Evolutionary conservation across 2,888 invertebrate species (phyloP).

Genomic region (Syrista parreyssii): DNA sequence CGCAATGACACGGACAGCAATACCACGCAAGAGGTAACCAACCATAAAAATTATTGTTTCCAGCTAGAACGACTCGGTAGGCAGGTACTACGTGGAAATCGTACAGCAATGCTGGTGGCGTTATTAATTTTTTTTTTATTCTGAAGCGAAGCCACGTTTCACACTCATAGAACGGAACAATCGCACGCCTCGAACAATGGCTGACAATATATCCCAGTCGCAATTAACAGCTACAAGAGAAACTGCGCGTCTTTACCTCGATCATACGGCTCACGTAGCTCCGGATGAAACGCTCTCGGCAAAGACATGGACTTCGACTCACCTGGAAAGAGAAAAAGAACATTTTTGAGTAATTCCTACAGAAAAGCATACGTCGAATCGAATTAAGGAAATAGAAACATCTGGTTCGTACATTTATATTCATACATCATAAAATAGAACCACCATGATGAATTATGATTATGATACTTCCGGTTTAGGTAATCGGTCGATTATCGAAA

Average conservation of each 20-base stretch:
- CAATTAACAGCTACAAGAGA: background rate
- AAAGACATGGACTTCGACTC: constrained; percentile 69
- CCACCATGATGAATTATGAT: background rate
- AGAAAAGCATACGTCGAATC: background rate
- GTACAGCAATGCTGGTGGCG: background rate
- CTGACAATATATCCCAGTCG: background rate
- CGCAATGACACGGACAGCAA: background rate
- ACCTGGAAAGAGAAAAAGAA: constrained; percentile 69
- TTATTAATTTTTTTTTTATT: background rate
- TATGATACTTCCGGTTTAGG: background rate
- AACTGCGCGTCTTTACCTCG: background rate
- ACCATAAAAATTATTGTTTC: background rate
- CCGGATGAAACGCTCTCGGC: constrained; percentile 61
- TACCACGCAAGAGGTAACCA: background rate
- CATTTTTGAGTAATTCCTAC: constrained; percentile 16
- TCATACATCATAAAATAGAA: background rate
- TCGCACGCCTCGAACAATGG: background rate
- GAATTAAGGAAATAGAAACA: background rate
- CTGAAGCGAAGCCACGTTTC: background rate
- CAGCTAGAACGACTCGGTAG: background rate
- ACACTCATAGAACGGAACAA: background rate
- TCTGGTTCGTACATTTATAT: background rate
- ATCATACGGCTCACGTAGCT: constrained; percentile 30
- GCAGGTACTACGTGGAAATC: background rate
- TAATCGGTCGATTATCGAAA: background rate